phyloP scores from a whole-genome alignment of 2,888 invertebrate species.

The Lumbricus terrestris region DNA sequence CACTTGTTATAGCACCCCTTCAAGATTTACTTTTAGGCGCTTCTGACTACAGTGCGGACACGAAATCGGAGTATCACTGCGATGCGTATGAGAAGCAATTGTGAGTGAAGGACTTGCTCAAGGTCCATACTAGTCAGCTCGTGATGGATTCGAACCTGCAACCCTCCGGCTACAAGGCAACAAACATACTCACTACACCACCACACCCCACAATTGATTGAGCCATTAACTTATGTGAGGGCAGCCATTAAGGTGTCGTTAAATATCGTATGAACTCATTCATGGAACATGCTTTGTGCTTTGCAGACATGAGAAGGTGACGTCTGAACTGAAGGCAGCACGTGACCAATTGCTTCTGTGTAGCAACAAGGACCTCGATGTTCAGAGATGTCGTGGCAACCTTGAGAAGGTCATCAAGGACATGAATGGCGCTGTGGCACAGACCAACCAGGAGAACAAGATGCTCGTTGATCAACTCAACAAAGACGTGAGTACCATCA shows the following conservation, averaged over 20 bases:
- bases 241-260: neutral
- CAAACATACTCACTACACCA: no score
- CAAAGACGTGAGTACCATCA: neutral
- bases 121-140: no score
- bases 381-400: neutral
- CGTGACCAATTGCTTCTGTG: neutral
- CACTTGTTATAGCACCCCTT: no score
- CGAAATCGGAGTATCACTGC: no score
- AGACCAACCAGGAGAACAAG: slow-evolving; percentile 6
- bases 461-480: neutral
- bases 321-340: neutral
- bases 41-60: no score
- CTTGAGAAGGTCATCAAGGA: neutral
- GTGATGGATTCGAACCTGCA: no score
- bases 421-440: neutral
- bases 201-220: no score
- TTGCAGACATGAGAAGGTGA: neutral
- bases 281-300: neutral
- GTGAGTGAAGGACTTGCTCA: no score
- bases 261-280: neutral
- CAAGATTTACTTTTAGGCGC: no score
- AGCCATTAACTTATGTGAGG: neutral
- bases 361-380: neutral
- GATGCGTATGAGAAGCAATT: no score
- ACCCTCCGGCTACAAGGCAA: no score